A percentile compares a stretch with the other conserved stretches of the same genome.
phyloP scores from a whole-genome alignment of 2,113 vertebrate genomes.

The Columbina picui region DNA sequence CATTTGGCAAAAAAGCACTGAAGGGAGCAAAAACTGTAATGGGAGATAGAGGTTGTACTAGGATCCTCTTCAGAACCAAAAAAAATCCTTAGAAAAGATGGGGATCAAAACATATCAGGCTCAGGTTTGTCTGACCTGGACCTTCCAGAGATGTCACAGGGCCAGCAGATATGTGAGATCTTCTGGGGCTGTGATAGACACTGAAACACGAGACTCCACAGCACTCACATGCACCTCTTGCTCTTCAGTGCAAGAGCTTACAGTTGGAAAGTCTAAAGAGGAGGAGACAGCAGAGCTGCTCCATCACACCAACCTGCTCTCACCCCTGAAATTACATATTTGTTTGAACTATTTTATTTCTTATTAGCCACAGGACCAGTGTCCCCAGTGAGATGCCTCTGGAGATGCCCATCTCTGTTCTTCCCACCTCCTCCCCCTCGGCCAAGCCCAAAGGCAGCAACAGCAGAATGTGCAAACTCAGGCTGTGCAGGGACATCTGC shows the following conservation, averaged over 20 bases:
- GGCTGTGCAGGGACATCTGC: conserved; percentile 14
- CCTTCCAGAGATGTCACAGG: neutral
- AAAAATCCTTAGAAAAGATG: neutral
- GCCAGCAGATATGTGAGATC: neutral
- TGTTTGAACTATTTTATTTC: neutral
- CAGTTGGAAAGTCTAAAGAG: neutral
- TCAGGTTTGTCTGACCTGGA: neutral
- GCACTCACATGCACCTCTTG: neutral
- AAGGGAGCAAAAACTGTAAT: neutral
- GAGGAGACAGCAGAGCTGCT: neutral
- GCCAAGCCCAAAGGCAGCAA: neutral
- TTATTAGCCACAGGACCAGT: neutral
- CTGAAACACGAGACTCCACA: rapidly evolving
- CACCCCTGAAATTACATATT: neutral
- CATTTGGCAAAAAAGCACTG: neutral
- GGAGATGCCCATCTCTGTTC: neutral
- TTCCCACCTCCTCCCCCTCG: neutral
- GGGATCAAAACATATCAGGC: neutral
- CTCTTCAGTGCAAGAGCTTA: rapidly evolving
- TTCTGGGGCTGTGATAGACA: neutral
- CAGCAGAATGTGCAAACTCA: neutral
- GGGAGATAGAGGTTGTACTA: neutral
- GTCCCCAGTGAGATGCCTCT: neutral
- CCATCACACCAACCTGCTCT: neutral
- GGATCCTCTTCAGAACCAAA: neutral